A percentile compares a stretch with the other conserved stretches of the same genome.
phyloP scores from a whole-genome alignment of 2,888 invertebrate species.

The Hedychridium roseum region DNA sequence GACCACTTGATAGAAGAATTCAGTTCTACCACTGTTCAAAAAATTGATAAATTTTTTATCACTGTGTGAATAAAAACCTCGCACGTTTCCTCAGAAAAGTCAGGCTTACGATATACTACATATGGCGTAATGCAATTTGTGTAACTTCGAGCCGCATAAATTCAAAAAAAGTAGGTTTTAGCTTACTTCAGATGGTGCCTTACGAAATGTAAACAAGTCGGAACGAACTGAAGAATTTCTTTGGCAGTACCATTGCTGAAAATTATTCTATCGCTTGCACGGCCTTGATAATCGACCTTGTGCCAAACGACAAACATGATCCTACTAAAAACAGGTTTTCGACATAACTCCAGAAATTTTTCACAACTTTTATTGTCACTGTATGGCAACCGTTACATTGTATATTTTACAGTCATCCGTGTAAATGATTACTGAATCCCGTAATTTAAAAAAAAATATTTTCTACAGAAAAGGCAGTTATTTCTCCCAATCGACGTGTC shows the following conservation, averaged over 20 bases:
- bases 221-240: constrained; percentile 6
- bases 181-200: constrained; percentile 23
- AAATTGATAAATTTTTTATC: constrained; percentile 31
- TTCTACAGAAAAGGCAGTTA: not conserved
- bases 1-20: constrained; percentile 35
- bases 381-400: too few species aligned
- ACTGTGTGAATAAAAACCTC: not conserved
- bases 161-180: constrained; percentile 27
- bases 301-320: not conserved
- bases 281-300: constrained; percentile 7
- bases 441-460: not conserved
- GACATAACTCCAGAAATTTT: too few species aligned
- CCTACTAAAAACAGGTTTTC: not conserved
- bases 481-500: not conserved
- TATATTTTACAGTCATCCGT: constrained; percentile 1
- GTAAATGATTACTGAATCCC: not conserved
- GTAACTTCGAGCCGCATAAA: too few species aligned
- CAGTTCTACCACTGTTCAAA: constrained; percentile 28
- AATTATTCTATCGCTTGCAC: constrained; percentile 34
- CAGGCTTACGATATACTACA: too few species aligned
- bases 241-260: constrained; percentile 4
- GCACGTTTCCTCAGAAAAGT: too few species aligned
- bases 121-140: not conserved
- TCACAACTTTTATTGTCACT: too few species aligned
- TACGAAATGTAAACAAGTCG: constrained; percentile 12